Evolutionary conservation across 2,888 invertebrate genomes (phyloP).

Genomic region (Microctonus hyperodae): DNA sequence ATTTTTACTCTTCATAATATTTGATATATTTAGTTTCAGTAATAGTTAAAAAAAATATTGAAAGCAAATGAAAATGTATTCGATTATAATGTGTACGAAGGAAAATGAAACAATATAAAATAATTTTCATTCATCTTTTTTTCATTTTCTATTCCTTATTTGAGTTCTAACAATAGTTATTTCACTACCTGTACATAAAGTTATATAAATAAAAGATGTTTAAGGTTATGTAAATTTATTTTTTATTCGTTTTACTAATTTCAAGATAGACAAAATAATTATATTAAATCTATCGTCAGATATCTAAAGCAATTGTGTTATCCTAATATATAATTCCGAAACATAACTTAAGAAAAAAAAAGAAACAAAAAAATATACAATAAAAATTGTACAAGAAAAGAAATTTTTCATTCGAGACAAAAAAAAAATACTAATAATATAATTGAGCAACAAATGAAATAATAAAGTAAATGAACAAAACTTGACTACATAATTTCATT

Average conservation of each 20-base stretch:
- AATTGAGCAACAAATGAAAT: no score
- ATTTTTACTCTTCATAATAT: neutral
- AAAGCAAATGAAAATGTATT: no score
- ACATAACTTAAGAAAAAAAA: no score
- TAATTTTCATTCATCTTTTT: neutral
- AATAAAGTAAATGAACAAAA: no score
- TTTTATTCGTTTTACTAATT: neutral
- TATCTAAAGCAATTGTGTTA: neutral
- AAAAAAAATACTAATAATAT: no score
- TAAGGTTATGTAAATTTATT: neutral
- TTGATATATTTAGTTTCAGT: neutral
- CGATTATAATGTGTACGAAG: no score
- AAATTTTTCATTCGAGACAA: no score
- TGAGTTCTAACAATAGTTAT: neutral
- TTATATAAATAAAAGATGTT: neutral
- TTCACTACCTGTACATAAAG: neutral
- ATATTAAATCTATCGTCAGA: neutral
- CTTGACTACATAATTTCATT: no score
- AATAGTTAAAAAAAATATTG: no score
- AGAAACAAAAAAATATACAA: no score
- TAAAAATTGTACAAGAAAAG: no score
- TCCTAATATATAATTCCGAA: neutral
- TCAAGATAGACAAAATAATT: neutral
- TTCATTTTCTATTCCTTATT: neutral
- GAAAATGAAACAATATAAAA: no score